A percentile compares a stretch with the other conserved stretches of the same genome.
These are phyloP conservation scores for Benitochromis conjunctus DNA, from an alignment of 2,113 vertebrate species.

Conservation along the genomic window DNA sequence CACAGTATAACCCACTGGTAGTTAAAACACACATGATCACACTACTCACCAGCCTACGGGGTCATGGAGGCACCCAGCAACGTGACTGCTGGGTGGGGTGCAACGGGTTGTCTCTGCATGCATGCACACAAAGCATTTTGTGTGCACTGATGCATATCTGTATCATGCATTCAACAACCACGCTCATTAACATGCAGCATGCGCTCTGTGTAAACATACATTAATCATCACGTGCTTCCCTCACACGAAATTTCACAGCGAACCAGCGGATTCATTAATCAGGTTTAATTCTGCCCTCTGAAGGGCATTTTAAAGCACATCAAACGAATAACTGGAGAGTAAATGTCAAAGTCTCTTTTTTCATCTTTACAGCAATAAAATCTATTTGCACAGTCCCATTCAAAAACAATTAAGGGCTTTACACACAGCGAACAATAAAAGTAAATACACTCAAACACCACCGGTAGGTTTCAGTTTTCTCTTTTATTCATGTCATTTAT, in stretches of 20 bases:
- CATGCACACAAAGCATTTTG: slow-evolving; percentile 22
- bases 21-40: slow-evolving; percentile 59
- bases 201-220: slow-evolving; percentile 10
- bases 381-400: background rate
- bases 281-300: background rate
- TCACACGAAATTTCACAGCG: slow-evolving; percentile 23
- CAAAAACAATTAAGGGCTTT: background rate
- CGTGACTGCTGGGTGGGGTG: background rate
- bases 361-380: background rate
- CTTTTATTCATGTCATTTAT: background rate
- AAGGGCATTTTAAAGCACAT: slow-evolving; percentile 3
- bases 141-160: background rate
- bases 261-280: slow-evolving; percentile 32
- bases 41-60: slow-evolving; percentile 25
- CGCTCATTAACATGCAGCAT: background rate
- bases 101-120: background rate
- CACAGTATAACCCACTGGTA: slow-evolving; percentile 42
- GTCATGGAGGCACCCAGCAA: slow-evolving; percentile 10
- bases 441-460: background rate
- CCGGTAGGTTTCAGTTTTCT: background rate
- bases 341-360: background rate
- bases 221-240: slow-evolving; percentile 25
- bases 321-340: background rate
- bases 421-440: background rate
- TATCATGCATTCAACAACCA: slow-evolving; percentile 2